These are phyloP conservation scores for Trichonephila clavipes DNA, from an alignment of 1,140 invertebrate species.

Conservation along the genomic window DNA sequence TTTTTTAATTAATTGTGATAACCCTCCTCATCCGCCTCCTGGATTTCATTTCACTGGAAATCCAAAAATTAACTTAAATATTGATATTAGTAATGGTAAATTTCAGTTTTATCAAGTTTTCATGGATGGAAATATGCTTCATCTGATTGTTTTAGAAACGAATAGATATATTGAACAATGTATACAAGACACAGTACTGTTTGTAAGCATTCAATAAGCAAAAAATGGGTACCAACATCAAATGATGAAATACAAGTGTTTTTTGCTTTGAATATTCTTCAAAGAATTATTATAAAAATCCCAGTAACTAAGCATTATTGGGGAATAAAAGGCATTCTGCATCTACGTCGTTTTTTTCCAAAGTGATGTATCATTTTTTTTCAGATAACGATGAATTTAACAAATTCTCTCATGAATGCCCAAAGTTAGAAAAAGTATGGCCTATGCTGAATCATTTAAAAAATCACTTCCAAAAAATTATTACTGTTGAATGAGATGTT, in stretches of 20 bases:
- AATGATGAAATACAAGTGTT: neutral
- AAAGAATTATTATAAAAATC: neutral
- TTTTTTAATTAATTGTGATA: too few species aligned
- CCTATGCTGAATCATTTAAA: conserved; percentile 7
- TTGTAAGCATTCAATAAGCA: too few species aligned
- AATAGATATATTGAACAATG: too few species aligned
- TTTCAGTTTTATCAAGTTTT: too few species aligned
- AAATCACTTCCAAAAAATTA: neutral
- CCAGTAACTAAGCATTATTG: neutral
- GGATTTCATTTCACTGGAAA: too few species aligned
- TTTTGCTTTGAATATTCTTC: neutral
- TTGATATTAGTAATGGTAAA: too few species aligned
- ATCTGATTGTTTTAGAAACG: too few species aligned
- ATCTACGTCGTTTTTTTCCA: neutral
- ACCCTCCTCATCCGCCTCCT: too few species aligned
- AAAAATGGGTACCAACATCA: neutral
- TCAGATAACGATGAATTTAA: neutral
- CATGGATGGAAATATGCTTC: too few species aligned
- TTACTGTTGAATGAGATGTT: neutral
- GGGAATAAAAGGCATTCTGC: conserved; percentile 16
- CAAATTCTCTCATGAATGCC: neutral
- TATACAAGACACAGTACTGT: too few species aligned
- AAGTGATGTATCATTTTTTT: neutral
- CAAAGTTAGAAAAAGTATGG: neutral
- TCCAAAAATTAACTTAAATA: too few species aligned